Evolutionary conservation across 2,888 invertebrate species (phyloP).

Genomic region (Cephus spinipes): DNA sequence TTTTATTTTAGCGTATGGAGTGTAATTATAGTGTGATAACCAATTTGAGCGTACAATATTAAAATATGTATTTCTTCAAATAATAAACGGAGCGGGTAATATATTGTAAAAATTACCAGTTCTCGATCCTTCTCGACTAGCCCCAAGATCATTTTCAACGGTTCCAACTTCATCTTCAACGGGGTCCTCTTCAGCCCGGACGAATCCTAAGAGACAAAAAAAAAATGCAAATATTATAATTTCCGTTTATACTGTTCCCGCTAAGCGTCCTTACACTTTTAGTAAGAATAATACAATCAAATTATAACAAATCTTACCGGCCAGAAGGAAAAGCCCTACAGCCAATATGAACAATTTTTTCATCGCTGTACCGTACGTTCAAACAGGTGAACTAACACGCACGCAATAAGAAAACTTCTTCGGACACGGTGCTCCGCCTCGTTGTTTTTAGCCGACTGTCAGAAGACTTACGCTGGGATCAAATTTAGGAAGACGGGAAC

Average conservation of each 20-base stretch:
- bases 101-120: constrained; percentile 74
- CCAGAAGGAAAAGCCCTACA: constrained; percentile 48
- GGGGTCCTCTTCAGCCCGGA: constrained; percentile 64
- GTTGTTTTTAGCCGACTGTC: constrained; percentile 42
- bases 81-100: not conserved
- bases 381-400: not conserved
- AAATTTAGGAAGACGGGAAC: constrained; percentile 28
- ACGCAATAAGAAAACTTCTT: not conserved
- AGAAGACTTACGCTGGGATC: constrained; percentile 22
- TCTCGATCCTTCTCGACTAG: constrained; percentile 87
- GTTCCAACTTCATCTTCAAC: constrained; percentile 71
- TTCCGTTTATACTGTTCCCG: not conserved
- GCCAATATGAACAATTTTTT: constrained; percentile 48
- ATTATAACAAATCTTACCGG: constrained; percentile 45
- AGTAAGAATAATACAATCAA: constrained; percentile 5
- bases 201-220: constrained; percentile 64
- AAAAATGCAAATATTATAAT: not conserved
- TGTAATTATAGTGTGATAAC: not conserved
- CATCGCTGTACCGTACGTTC: constrained; percentile 38
- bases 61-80: not conserved
- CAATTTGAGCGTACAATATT: not conserved
- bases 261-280: not conserved
- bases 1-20: not conserved
- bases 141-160: constrained; percentile 84
- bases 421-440: not conserved